Conservation (phyloP, 1,140 invertebrate genomes). For the Camponotus vicinus region DNA sequence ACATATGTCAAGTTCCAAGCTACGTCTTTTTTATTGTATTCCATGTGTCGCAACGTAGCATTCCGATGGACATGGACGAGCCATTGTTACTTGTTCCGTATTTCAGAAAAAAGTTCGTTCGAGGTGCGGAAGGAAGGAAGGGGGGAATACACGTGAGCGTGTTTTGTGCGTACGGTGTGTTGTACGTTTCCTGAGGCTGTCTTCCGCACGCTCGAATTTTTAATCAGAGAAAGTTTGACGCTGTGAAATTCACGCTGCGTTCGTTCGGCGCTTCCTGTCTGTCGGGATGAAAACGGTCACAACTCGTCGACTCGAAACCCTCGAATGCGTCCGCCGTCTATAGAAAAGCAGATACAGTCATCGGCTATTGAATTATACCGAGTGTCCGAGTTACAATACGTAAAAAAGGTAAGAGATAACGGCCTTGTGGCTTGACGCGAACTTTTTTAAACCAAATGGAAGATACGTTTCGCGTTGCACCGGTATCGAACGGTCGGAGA, state of each 20-base stretch:
- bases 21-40: conserved; percentile 48
- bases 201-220: conserved; percentile 48
- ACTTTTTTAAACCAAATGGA: conserved; percentile 34
- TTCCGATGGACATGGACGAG: conserved; percentile 40
- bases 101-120: conserved; percentile 46
- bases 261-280: conserved; percentile 8
- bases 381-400: conserved; percentile 22
- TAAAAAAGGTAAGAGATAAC: conserved; percentile 56
- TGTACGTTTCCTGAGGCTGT: conserved; percentile 8
- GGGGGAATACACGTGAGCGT: background rate
- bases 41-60: background rate
- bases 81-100: conserved; percentile 32
- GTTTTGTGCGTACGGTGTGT: conserved; percentile 22
- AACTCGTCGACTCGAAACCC: conserved; percentile 39
- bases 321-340: conserved; percentile 19
- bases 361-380: conserved; percentile 48
- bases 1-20: conserved; percentile 42
- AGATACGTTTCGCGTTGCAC: conserved; percentile 51
- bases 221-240: conserved; percentile 53
- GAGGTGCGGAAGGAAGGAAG: conserved; percentile 52
- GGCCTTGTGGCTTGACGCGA: conserved; percentile 8
- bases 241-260: conserved; percentile 51
- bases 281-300: conserved; percentile 42
- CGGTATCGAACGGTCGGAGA: background rate
- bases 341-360: conserved; percentile 46